These are phyloP conservation scores for Hapalemur alaotrensis DNA, from an alignment of 2,797 vertebrate genomes.

Conservation along the genomic window DNA sequence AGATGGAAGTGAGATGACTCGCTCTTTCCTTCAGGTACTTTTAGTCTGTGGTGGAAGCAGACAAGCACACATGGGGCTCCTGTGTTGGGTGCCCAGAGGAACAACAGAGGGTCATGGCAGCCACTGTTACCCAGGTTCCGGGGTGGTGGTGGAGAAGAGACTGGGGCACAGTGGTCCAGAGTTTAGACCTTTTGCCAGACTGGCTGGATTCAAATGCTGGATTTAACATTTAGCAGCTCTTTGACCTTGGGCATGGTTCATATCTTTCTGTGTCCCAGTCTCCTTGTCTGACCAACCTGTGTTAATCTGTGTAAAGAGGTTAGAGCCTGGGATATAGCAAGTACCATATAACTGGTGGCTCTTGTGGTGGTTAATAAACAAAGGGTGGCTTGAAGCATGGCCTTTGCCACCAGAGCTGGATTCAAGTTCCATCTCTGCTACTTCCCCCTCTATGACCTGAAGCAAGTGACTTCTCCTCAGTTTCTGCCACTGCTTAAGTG, in stretches of 20 bases:
- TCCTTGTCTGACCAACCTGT: background rate
- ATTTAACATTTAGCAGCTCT: background rate
- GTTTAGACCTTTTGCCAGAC: background rate
- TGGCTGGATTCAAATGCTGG: background rate
- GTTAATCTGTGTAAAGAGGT: background rate
- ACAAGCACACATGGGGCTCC: fast-evolving
- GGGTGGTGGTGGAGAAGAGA: background rate
- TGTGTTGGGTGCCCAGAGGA: background rate
- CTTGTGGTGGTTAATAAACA: background rate
- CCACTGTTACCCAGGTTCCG: background rate
- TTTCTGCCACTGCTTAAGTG: background rate
- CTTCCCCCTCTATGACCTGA: background rate
- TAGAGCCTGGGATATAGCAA: background rate
- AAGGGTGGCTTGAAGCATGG: background rate
- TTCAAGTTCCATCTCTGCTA: background rate
- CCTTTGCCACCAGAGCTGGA: background rate
- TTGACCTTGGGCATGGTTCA: fast-evolving
- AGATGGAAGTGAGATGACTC: background rate
- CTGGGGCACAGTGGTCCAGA: background rate
- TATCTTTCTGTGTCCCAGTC: background rate
- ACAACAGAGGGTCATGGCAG: background rate
- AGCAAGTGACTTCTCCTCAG: background rate
- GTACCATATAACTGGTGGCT: background rate
- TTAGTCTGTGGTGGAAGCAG: background rate
- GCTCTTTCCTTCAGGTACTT: background rate